Evolutionary conservation across 2,797 vertebrate species (phyloP), one percentile per base, ranked within the genome.

Genomic region (Hirundo rustica): DNA sequence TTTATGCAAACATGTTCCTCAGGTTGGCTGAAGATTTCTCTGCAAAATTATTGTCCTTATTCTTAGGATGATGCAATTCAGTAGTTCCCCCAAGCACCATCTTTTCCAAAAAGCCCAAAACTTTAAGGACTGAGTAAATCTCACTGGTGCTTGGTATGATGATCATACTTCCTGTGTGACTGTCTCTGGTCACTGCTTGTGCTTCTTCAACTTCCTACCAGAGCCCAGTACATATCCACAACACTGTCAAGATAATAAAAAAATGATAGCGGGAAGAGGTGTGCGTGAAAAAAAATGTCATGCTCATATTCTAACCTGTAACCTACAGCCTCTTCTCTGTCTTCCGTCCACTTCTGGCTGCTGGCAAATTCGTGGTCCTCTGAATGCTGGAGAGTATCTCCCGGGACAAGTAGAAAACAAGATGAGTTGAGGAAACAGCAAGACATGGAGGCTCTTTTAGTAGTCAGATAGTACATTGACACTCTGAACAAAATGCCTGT

Each of bases 231-330:
- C 8, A 17, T 13, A 40, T 34, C 51, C 4, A n/a, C 36, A 87
- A 30, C 4, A 23, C 9, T 57, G 13, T 34, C 47, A 93, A 73
- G 42, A 32, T 21, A 72, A 32, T 16, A 36, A 4, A 73, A 29
- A 73, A 48, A 10, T 57, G 16, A 34, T 5, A 55, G 5, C 8
- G 15, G 25, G 42, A 84, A 73, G 40, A 85, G 61, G 51, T 2
- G 4, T 14, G 47, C 5, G 13, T 47, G 36, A 73, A 84, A 71
- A 78, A 68, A 62, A 38, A 38, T 12, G 10, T 51, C 5, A 16
- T 5, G 1, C 5, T 55, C 9, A 44, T 0, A 1, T 48, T 38
- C 8, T 29, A 29, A 11, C 16, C n/a, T 64, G 13, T 22, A 20
- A 14, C 7, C 2, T 22, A 21, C 7, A 19, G 9, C 44, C 5